Percentiles rank a stretch among this genome's conserved stretches.
Conservation (phyloP, 2,113 vertebrate species). For the Tautogolabrus adspersus region DNA sequence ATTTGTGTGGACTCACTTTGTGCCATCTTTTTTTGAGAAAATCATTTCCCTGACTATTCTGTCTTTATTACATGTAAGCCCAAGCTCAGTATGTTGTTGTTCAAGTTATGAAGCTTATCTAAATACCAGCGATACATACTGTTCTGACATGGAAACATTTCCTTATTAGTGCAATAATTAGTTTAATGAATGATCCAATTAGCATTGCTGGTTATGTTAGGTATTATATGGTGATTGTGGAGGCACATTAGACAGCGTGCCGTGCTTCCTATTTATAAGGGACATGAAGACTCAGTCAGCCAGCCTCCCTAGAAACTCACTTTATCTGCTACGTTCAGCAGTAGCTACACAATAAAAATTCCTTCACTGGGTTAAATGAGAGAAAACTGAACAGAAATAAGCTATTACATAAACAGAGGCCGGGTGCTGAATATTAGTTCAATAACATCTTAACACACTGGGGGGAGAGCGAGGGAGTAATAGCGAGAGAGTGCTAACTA, state of each 20-base stretch:
- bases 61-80: background rate
- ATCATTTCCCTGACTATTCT: background rate
- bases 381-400: no score
- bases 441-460: background rate
- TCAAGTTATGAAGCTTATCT: background rate
- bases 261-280: background rate
- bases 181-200: slow-evolving; percentile 50
- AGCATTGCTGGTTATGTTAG: slow-evolving; percentile 31
- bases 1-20: background rate
- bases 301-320: background rate
- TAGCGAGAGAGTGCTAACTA: no score
- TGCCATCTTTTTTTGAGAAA: background rate
- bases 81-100: no score
- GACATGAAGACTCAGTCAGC: background rate
- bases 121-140: background rate
- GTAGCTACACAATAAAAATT: background rate
- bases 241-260: background rate
- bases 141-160: slow-evolving; percentile 26
- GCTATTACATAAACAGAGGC: no score
- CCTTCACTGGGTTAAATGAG: no score
- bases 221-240: slow-evolving; percentile 24
- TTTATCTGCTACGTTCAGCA: background rate
- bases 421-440: background rate
- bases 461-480: no score
- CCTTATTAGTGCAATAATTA: slow-evolving; percentile 56